Percentiles rank a stretch among this genome's conserved stretches.
Evolutionary conservation across 1,140 invertebrate species (phyloP).

Genomic region (Neuroterus valhalla): DNA sequence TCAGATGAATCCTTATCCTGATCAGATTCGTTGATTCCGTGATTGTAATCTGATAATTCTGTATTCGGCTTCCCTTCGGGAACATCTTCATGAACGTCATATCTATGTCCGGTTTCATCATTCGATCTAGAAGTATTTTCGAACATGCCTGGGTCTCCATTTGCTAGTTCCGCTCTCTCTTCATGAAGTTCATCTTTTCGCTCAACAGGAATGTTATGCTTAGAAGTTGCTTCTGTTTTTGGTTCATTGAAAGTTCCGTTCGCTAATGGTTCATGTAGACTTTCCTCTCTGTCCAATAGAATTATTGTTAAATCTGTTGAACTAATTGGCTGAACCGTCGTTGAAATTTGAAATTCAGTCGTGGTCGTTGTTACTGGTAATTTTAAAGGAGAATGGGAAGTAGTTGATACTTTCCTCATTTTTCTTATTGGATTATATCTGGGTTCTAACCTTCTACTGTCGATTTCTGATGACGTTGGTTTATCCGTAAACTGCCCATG

Average conservation of each 20-base stretch:
- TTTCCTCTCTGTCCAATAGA: neutral
- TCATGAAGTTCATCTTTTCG: conserved; percentile 38
- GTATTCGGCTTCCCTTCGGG: conserved; percentile 34
- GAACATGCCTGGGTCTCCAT: conserved; percentile 30
- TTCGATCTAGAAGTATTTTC: conserved; percentile 33
- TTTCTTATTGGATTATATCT: conserved; percentile 51
- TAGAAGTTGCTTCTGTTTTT: conserved; percentile 18
- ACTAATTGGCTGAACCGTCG: conserved; percentile 5
- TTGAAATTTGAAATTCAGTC: conserved; percentile 35
- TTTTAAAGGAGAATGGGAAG: neutral
- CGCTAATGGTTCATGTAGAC: conserved; percentile 35
- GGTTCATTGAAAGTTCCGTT: neutral
- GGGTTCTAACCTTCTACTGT: conserved; percentile 58
- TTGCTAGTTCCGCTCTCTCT: conserved; percentile 39
- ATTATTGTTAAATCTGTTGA: conserved; percentile 37
- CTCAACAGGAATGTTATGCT: neutral
- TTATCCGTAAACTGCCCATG: conserved; percentile 53
- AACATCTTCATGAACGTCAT: conserved; percentile 48
- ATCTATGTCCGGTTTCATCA: conserved; percentile 38
- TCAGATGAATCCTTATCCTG: neutral
- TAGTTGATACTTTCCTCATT: conserved; percentile 2
- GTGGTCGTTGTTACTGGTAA: conserved; percentile 31
- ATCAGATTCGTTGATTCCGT: conserved; percentile 7
- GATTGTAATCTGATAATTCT: neutral
- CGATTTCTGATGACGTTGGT: conserved; percentile 26